A percentile compares a stretch with the other conserved stretches of the same genome.
Conservation (phyloP, 2,113 vertebrate genomes). For the Ellobius talpinus region DNA sequence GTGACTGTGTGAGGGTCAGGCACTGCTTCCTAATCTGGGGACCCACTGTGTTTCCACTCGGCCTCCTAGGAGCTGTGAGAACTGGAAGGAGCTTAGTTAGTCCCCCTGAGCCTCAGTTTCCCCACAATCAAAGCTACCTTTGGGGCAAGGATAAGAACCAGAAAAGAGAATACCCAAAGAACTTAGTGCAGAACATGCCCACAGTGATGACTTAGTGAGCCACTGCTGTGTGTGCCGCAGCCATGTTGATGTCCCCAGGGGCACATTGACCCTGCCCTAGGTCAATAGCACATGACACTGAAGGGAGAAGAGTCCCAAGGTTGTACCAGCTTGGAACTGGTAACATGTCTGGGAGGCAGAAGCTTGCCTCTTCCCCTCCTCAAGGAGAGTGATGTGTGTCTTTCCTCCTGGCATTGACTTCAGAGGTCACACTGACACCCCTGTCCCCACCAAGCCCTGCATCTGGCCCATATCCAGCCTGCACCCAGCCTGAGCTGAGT, state of each 20-base stretch:
- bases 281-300: fast-evolving
- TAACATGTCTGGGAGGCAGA: not conserved
- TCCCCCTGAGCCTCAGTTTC: not conserved
- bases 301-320: not conserved
- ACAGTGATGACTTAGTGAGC: fast-evolving
- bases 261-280: not conserved
- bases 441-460: not conserved
- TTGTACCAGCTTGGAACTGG: conserved; percentile 66
- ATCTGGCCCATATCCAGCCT: not conserved
- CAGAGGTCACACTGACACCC: not conserved
- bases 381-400: fast-evolving
- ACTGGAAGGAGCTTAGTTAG: not conserved
- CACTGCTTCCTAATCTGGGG: fast-evolving
- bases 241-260: not conserved
- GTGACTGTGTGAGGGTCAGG: no score
- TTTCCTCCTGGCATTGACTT: not conserved
- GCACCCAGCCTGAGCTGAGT: no score
- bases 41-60: fast-evolving
- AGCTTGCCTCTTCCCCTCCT: not conserved
- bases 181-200: no score
- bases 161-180: not conserved
- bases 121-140: not conserved
- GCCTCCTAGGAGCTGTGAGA: not conserved
- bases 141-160: fast-evolving
- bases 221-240: fast-evolving